phyloP scores from a whole-genome alignment of 1,140 invertebrate genomes.

The Zeugodacus cucurbitae region DNA sequence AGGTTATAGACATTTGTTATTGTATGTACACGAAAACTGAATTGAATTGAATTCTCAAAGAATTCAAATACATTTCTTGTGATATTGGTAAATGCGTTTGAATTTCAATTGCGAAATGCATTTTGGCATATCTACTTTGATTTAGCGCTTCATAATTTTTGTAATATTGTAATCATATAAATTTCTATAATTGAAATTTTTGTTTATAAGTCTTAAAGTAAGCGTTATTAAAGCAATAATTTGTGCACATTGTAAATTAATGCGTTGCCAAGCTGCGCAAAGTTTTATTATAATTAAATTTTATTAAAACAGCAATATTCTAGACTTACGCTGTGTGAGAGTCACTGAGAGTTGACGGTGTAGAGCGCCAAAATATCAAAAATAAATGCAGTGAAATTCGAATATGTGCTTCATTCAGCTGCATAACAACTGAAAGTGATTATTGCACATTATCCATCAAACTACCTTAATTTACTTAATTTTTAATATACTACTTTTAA shows the following conservation, averaged over 20 bases:
- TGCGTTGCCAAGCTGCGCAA: background rate
- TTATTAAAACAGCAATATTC: background rate
- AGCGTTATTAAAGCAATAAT: background rate
- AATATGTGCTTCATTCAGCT: background rate
- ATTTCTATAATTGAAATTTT: background rate
- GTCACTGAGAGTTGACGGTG: background rate
- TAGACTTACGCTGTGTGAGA: background rate
- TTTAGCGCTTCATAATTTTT: background rate
- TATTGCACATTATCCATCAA: background rate
- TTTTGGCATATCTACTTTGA: background rate
- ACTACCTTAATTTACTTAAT: background rate
- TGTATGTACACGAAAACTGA: slow-evolving; percentile 6
- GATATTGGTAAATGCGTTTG: slow-evolving; percentile 29
- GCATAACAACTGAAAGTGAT: background rate
- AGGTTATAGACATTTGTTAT: slow-evolving; percentile 10
- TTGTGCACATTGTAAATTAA: background rate
- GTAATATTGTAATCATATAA: background rate
- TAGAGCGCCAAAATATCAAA: background rate
- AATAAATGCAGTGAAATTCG: too few relatives aligned
- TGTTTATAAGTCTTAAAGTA: background rate
- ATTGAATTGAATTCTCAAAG: slow-evolving; percentile 37
- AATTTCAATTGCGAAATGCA: slow-evolving; percentile 7
- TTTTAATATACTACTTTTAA: background rate
- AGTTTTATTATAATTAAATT: background rate
- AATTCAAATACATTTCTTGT: slow-evolving; percentile 35